Evolutionary conservation across 2,797 vertebrate species (phyloP).

Genomic region (Sebastolobus altivelis): DNA sequence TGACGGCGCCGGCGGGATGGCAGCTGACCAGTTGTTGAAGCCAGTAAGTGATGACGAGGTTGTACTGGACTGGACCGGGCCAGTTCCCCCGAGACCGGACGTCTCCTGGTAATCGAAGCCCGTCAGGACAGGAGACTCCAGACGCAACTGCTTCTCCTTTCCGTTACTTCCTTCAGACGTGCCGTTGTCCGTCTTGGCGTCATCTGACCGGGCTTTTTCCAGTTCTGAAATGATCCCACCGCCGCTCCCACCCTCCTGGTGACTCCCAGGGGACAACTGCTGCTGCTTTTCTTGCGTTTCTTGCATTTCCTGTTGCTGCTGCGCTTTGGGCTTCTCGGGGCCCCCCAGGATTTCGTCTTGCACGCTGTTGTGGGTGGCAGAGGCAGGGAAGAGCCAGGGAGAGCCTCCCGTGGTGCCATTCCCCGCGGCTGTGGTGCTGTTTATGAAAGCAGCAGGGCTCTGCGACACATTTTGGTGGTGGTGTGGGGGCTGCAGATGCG

Average conservation of each 20-base stretch:
- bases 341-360: slow-evolving; percentile 98
- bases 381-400: slow-evolving; percentile 98
- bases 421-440: slow-evolving; percentile 96
- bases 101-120: slow-evolving; percentile 98
- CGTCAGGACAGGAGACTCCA: slow-evolving; percentile 96
- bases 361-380: slow-evolving; percentile 96
- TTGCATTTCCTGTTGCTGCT: slow-evolving; percentile 95
- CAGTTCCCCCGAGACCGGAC: slow-evolving; percentile 92
- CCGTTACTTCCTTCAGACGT: slow-evolving; percentile 91
- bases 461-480: slow-evolving; percentile 98
- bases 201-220: slow-evolving; percentile 94
- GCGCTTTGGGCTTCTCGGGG: slow-evolving; percentile 95
- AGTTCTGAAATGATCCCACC: slow-evolving; percentile 93
- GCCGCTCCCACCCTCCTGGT: slow-evolving; percentile 90
- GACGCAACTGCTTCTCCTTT: slow-evolving; percentile 97
- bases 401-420: slow-evolving; percentile 96
- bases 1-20: slow-evolving; percentile 94
- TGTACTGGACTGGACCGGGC: slow-evolving; percentile 93
- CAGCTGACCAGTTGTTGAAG: slow-evolving; percentile 99
- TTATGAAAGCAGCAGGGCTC: slow-evolving; percentile 97
- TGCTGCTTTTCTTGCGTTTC: slow-evolving; percentile 96
- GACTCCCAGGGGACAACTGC: slow-evolving; percentile 92
- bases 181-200: slow-evolving; percentile 90
- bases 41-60: slow-evolving; percentile 94
- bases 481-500: slow-evolving; percentile 97